Base-by-base conservation (phyloP, 2,113 vertebrate species). In the Stegostoma tigrinum region DNA sequence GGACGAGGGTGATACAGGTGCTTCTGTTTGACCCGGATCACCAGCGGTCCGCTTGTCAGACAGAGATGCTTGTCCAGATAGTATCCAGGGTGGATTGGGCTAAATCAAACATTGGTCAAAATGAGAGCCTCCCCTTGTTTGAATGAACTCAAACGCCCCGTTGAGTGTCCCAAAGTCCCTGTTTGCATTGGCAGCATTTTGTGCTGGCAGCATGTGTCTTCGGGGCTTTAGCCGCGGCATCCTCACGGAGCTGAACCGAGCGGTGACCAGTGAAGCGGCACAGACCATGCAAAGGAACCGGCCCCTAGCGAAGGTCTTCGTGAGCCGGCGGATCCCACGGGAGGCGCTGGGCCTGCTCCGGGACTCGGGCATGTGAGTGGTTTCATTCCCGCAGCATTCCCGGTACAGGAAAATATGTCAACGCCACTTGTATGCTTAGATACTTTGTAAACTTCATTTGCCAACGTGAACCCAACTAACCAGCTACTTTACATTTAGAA, bases 261-360 rank as follows among this genome's bases (percentile, higher is more conserved):
- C 94, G 30, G 42, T 12, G 12, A 95, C 17, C 94, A 72, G 68
- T 19, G 67, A 95, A 42, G 42, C 94, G 45, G 67, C 10, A 45
- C 94, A 72, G 1, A 24, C 12, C 94, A 95, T 75, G 94, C 66
- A 95, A 42, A 5, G 42, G 23, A 95, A 30, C 1, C 95, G 94
- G 17, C 96, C 96, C 96, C 52, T 97, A 89, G 98, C 98, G 98
- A 98, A 98, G 97, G 98, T 98, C 95, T 98, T 98, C 75, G 96
- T 99, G 45, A 98, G 98, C 21, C 97, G 98, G 87, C 97, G 98
- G 96, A 97, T 99, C 61, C 98, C 98, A 3, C 97, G 96, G 3
- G 98, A 98, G 96, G 98, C 98, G 72, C 96, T 97, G 97, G 97
- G 97, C 91, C 96, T 97, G 86, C 97, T 99, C 87, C 96, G 97